These are phyloP conservation scores for Metridium senile DNA, from an alignment of 92 coral and sea anemone genomes.

Conservation along the genomic window DNA sequence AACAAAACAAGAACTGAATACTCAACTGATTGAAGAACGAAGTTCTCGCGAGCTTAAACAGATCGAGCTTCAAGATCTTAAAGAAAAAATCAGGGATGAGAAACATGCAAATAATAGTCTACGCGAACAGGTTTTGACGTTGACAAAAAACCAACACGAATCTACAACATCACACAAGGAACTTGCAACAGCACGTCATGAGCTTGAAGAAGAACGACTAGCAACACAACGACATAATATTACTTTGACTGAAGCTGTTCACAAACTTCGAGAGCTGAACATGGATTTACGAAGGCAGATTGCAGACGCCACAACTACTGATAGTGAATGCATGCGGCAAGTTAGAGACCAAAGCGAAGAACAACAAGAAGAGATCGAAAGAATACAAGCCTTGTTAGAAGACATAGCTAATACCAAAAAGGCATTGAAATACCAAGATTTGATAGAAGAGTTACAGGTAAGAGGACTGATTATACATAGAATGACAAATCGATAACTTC, in stretches of 20 bases:
- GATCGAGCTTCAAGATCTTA: slow-evolving; percentile 32
- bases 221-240: slow-evolving; percentile 30
- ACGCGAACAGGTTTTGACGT: slow-evolving; percentile 18
- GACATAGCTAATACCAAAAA: slow-evolving; percentile 28
- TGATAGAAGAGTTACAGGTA: slow-evolving; percentile 45
- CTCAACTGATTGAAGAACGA: slow-evolving; percentile 36
- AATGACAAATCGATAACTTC: too few relatives aligned
- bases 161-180: neutral
- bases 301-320: neutral
- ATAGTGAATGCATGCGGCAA: neutral
- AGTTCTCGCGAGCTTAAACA: slow-evolving; percentile 37
- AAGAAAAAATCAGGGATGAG: slow-evolving; percentile 37
- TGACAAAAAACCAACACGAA: neutral
- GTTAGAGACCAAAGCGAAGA: slow-evolving; percentile 33
- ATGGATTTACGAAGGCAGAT: slow-evolving; percentile 27
- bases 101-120: slow-evolving; percentile 17
- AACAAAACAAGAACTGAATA: slow-evolving; percentile 44
- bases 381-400: slow-evolving; percentile 23
- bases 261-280: slow-evolving; percentile 38
- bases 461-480: too few relatives aligned
- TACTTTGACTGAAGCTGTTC: slow-evolving; percentile 26
- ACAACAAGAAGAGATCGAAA: slow-evolving; percentile 49
- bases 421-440: slow-evolving; percentile 43
- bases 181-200: slow-evolving; percentile 19
- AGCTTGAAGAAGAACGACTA: slow-evolving; percentile 43